Percentiles rank a stretch among this genome's conserved stretches.
Evolutionary conservation across 2,888 invertebrate genomes (phyloP).

Genomic region (Brachyopa scutellaris): DNA sequence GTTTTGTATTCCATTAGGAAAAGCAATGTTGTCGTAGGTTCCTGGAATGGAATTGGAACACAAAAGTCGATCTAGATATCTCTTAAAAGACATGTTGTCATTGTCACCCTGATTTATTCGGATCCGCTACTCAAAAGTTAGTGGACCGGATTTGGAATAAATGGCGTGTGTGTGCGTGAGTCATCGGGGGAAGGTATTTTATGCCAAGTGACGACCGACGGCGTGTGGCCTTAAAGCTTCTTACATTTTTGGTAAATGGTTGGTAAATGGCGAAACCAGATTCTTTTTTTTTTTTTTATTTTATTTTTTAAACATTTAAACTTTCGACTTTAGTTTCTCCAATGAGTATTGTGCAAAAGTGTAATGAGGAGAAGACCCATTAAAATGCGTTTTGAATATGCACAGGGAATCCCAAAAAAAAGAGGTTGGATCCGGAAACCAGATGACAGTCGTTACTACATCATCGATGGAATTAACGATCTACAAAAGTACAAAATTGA

Average conservation of each 20-base stretch:
- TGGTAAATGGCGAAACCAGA: slow-evolving; percentile 15
- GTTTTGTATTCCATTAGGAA: too few relatives aligned
- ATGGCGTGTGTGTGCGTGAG: not conserved
- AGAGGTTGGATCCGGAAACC: too few relatives aligned
- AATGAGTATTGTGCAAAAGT: too few relatives aligned
- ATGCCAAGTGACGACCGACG: too few relatives aligned
- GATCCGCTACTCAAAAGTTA: slow-evolving; percentile 18
- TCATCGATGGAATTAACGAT: too few relatives aligned
- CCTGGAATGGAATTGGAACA: not conserved
- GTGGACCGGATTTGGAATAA: slow-evolving; percentile 41
- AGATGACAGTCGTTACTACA: too few relatives aligned
- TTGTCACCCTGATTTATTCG: slow-evolving; percentile 46
- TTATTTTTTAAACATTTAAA: too few relatives aligned
- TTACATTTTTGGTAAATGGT: slow-evolving; percentile 4
- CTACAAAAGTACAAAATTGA: too few relatives aligned
- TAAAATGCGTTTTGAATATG: too few relatives aligned
- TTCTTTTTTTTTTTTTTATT: not conserved
- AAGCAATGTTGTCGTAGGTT: slow-evolving; percentile 16
- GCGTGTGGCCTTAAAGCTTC: slow-evolving; percentile 37
- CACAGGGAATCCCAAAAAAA: too few relatives aligned
- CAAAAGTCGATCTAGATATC: not conserved
- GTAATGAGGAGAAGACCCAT: too few relatives aligned
- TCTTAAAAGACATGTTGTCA: not conserved
- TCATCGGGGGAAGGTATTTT: not conserved
- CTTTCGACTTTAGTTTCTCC: too few relatives aligned